These are phyloP conservation scores for Ooceraea biroi DNA, from an alignment of 1,140 invertebrate genomes.

Conservation along the genomic window DNA sequence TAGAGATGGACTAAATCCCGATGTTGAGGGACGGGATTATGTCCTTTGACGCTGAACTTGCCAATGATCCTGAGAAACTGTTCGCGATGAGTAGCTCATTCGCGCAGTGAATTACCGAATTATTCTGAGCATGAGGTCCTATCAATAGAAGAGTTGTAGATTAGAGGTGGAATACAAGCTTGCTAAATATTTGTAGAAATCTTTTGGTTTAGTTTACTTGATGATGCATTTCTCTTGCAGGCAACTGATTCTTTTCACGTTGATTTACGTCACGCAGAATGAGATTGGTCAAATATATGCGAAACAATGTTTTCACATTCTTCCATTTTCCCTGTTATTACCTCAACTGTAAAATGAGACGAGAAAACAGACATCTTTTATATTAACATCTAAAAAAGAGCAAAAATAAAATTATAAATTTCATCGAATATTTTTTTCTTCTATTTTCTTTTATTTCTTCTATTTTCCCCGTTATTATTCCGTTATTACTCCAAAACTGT, in stretches of 20 bases:
- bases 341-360: no score
- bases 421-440: neutral
- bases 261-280: neutral
- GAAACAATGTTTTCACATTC: neutral
- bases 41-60: constrained; percentile 47
- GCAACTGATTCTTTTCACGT: neutral
- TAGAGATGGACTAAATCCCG: neutral
- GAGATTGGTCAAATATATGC: neutral
- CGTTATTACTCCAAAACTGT: no score
- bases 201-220: neutral
- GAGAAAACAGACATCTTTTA: neutral
- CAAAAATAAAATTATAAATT: neutral
- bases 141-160: neutral
- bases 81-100: constrained; percentile 41
- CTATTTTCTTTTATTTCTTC: no score
- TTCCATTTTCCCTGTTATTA: neutral
- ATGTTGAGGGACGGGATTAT: constrained; percentile 43
- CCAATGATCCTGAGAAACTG: constrained; percentile 43
- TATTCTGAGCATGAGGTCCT: neutral
- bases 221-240: neutral
- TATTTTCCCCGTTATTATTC: no score
- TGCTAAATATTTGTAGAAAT: neutral
- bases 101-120: constrained; percentile 27
- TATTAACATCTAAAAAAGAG: neutral
- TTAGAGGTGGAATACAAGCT: neutral